phyloP scores from a whole-genome alignment of 2,888 invertebrate species.

The Notocelia uddmanniana region DNA sequence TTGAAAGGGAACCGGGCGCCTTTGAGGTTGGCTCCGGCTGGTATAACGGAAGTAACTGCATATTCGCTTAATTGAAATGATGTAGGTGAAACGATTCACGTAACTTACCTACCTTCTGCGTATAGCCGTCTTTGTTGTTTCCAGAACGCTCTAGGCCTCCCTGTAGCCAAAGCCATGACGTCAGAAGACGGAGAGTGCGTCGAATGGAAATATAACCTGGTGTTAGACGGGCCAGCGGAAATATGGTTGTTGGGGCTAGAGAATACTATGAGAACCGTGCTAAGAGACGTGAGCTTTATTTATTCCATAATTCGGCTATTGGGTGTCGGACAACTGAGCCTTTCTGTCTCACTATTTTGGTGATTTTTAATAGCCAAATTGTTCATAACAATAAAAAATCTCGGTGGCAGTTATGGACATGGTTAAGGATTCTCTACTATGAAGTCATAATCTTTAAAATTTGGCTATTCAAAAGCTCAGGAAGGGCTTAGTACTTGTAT shows the following conservation, averaged over 20 bases:
- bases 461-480: no score
- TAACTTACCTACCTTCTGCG: neutral
- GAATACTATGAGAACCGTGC: slow-evolving; percentile 85
- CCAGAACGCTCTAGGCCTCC: slow-evolving; percentile 76
- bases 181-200: slow-evolving; percentile 94
- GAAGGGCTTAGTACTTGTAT: no score
- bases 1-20: no score
- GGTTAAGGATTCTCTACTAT: no score
- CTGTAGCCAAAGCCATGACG: slow-evolving; percentile 89
- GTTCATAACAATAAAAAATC: no score
- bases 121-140: slow-evolving; percentile 46
- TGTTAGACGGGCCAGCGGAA: slow-evolving; percentile 93
- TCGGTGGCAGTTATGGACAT: no score
- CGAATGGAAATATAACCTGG: slow-evolving; percentile 88
- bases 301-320: neutral
- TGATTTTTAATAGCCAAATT: no score
- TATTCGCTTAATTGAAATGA: neutral
- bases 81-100: neutral
- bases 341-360: no score
- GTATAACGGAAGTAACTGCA: no score
- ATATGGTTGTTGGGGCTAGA: slow-evolving; percentile 91
- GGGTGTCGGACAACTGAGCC: no score
- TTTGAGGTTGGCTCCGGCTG: no score
- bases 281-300: slow-evolving; percentile 77
- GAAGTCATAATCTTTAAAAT: no score